Evolutionary conservation across 2,888 invertebrate species (phyloP).

Genomic region (Thelaira solivaga): DNA sequence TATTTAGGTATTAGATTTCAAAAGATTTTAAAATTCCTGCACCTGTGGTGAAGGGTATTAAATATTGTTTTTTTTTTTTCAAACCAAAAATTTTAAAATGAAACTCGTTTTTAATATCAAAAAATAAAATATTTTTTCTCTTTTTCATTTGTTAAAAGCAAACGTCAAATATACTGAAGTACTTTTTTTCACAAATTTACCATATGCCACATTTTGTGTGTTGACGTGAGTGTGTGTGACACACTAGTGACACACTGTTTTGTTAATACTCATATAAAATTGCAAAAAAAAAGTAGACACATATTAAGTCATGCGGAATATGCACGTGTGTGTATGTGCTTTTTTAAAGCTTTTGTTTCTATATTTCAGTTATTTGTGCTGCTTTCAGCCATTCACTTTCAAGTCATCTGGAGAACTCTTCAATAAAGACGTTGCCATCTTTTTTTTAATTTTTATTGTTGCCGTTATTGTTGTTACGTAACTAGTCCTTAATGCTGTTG

Average conservation of each 20-base stretch:
- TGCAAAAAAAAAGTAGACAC: neutral
- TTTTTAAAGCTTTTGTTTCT: conserved; percentile 17
- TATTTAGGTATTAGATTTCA: no score
- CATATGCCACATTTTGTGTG: neutral
- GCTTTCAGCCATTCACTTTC: conserved; percentile 54
- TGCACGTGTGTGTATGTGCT: neutral
- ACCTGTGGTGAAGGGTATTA: no score
- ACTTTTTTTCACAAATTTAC: neutral
- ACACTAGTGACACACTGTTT: conserved; percentile 62
- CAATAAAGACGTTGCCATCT: conserved; percentile 55
- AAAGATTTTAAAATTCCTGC: no score
- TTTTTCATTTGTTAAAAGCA: no score
- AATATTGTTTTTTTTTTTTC: no score
- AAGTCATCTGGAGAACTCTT: conserved; percentile 52
- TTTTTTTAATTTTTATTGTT: neutral
- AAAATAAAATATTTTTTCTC: no score
- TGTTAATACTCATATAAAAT: conserved; percentile 32
- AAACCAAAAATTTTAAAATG: no score
- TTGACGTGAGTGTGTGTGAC: conserved; percentile 26
- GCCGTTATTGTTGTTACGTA: conserved; percentile 23
- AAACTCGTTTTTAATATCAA: no score
- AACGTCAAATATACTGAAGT: no score
- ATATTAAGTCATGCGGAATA: conserved; percentile 42
- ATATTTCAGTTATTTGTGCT: conserved; percentile 28
- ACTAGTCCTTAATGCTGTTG: conserved; percentile 22